Percentiles rank a stretch among this genome's conserved stretches.
Evolutionary conservation across 2,888 invertebrate species (phyloP).

Genomic region (Aphodius granarius): DNA sequence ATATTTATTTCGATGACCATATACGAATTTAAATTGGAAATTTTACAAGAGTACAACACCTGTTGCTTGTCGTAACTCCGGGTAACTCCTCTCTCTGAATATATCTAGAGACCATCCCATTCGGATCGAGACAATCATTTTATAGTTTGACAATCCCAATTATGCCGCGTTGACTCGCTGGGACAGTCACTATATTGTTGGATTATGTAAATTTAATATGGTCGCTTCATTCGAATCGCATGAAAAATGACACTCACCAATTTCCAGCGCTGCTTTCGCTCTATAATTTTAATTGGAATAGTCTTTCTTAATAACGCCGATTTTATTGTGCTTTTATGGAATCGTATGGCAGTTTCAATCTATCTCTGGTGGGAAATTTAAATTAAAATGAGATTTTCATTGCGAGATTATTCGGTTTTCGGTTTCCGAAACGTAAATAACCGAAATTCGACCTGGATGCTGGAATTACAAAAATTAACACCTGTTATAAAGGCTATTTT

Average conservation of each 20-base stretch:
- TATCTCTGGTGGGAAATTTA: neutral
- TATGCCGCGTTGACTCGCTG: neutral
- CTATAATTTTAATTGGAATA: neutral
- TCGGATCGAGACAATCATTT: neutral
- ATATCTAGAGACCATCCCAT: neutral
- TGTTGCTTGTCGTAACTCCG: neutral
- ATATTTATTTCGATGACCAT: neutral
- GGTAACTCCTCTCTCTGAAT: neutral
- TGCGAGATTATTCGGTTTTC: neutral
- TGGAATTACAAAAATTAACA: neutral
- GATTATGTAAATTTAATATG: neutral
- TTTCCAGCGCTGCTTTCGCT: neutral
- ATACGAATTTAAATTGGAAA: neutral
- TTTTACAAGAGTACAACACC: neutral
- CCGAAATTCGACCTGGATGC: neutral
- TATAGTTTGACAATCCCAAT: neutral
- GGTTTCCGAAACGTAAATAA: neutral
- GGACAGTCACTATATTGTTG: neutral
- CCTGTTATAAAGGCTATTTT: neutral
- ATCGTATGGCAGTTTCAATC: neutral
- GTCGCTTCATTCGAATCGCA: neutral
- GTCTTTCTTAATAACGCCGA: neutral
- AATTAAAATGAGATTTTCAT: neutral
- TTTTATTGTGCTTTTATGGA: neutral
- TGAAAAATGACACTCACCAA: neutral